These are phyloP conservation scores for Sphaerodactylus townsendi DNA, from an alignment of 2,113 vertebrate species.

Conservation along the genomic window DNA sequence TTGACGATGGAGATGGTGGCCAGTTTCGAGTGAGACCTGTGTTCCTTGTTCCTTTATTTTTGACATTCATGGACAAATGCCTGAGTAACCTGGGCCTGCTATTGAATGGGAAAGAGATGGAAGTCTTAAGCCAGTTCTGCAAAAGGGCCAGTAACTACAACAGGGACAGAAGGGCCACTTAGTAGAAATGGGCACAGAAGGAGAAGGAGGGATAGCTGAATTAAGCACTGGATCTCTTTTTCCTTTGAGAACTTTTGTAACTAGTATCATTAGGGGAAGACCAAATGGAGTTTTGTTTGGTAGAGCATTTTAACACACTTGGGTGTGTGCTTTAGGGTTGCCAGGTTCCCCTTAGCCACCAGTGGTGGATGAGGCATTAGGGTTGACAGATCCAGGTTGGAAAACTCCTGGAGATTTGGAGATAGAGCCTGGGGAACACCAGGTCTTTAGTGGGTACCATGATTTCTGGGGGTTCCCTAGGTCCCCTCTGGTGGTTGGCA, in stretches of 20 bases:
- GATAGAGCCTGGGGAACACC: too few species aligned
- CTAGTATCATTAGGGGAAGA: background rate
- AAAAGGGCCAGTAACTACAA: background rate
- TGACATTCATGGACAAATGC: background rate
- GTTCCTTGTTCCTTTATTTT: constrained; percentile 45
- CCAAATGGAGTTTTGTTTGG: background rate
- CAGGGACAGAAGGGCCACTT: background rate
- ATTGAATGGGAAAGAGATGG: background rate
- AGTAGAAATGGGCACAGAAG: background rate
- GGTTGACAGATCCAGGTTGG: too few species aligned
- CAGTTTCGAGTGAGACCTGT: constrained; percentile 88
- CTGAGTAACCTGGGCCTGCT: background rate
- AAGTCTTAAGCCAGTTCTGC: background rate
- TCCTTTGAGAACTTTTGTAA: background rate
- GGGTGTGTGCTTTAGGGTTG: background rate
- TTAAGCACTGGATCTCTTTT: background rate
- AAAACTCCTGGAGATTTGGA: too few species aligned
- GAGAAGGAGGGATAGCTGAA: background rate
- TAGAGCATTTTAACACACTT: background rate
- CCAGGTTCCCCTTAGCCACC: too few species aligned
- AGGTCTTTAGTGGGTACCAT: too few species aligned
- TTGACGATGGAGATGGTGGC: constrained; percentile 94
- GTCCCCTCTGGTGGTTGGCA: too few species aligned
- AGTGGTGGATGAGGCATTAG: too few species aligned
- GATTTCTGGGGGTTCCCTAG: too few species aligned